phyloP scores from a whole-genome alignment of 2,113 vertebrate species.

The Mormyrus lacerda region DNA sequence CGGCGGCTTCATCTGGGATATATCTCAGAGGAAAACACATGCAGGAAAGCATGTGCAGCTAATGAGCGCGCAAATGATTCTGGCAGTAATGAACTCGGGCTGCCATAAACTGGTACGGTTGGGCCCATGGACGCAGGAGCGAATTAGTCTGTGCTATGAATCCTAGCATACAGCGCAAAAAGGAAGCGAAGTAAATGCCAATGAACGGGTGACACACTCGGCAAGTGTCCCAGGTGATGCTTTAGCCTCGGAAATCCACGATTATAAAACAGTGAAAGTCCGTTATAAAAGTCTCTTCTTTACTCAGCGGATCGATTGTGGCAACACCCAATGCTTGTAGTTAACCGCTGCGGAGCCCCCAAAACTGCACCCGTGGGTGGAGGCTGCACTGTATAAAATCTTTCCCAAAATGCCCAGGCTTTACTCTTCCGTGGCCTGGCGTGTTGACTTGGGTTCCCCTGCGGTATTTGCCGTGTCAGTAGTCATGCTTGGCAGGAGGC shows the following conservation, averaged over 20 bases:
- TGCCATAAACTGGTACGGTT: neutral
- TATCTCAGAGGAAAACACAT: neutral
- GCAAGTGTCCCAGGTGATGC: neutral
- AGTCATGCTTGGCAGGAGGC: neutral
- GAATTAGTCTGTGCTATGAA: neutral
- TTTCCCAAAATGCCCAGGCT: neutral
- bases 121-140: neutral
- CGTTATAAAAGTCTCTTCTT: neutral
- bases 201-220: neutral
- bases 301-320: neutral
- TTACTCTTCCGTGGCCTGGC: neutral
- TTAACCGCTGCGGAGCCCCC: neutral
- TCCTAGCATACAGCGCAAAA: neutral
- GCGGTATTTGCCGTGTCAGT: neutral
- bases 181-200: neutral
- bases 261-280: neutral
- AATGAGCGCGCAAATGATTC: constrained; percentile 9
- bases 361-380: neutral
- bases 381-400: too few species aligned
- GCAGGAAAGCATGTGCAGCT: neutral
- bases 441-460: neutral
- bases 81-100: neutral
- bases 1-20: neutral
- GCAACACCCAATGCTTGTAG: neutral
- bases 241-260: neutral